phyloP scores from a whole-genome alignment of 2,797 vertebrate species.

The Prunella strophiata region DNA sequence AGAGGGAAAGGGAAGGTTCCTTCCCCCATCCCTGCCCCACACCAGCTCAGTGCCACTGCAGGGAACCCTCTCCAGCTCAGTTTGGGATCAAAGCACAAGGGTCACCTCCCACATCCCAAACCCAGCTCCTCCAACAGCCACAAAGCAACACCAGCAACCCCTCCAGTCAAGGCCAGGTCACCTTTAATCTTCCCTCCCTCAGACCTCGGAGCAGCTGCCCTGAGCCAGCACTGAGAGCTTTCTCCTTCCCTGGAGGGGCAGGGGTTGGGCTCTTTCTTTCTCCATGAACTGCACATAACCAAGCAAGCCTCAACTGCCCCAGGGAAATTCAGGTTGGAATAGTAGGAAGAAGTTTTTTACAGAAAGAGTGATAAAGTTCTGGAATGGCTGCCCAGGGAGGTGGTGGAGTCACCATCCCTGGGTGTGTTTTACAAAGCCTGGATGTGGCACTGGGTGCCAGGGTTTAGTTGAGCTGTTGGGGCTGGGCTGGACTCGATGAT shows the following conservation, averaged over 20 bases:
- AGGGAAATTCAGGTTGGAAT: neutral
- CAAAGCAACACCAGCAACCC: neutral
- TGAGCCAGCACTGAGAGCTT: fast-evolving
- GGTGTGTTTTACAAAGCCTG: neutral
- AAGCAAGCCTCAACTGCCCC: neutral
- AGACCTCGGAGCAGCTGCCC: fast-evolving
- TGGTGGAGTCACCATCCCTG: neutral
- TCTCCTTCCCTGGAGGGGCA: fast-evolving
- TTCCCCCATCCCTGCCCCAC: neutral
- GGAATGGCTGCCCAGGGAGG: neutral
- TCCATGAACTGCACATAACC: neutral
- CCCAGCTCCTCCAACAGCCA: neutral
- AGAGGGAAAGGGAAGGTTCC: fast-evolving
- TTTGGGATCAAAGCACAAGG: neutral
- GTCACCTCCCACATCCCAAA: neutral
- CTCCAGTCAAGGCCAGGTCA: neutral
- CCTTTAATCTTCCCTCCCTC: neutral
- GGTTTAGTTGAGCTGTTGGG: neutral
- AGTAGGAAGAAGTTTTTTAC: neutral
- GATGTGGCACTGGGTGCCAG: neutral
- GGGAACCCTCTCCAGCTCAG: neutral
- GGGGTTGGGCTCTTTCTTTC: neutral
- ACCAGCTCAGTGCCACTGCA: fast-evolving
- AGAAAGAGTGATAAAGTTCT: neutral
- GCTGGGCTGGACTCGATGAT: neutral